Evolutionary conservation across 2,888 invertebrate genomes (phyloP).

Genomic region (Netelia inedita): DNA sequence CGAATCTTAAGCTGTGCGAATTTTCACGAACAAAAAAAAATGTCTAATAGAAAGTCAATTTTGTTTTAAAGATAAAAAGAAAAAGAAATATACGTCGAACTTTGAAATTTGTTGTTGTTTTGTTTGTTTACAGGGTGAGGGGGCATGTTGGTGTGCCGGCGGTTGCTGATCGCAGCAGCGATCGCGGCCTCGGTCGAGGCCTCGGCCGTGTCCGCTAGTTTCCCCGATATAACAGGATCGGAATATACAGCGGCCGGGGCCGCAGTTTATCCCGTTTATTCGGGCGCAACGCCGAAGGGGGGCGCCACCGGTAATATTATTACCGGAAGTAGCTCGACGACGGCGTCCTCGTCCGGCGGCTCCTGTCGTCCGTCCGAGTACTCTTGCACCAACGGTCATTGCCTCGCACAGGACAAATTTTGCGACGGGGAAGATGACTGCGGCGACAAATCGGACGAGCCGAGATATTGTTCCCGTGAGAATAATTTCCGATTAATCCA

Average conservation of each 20-base stretch:
- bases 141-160: conserved; percentile 84
- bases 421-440: conserved; percentile 93
- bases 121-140: conserved; percentile 77
- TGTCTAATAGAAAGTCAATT: no score
- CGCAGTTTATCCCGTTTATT: conserved; percentile 75
- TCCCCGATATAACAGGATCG: conserved; percentile 67
- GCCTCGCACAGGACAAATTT: conserved; percentile 91
- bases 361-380: conserved; percentile 86
- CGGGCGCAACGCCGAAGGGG: conserved; percentile 72
- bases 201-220: conserved; percentile 79
- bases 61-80: no score
- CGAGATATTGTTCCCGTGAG: conserved; percentile 92
- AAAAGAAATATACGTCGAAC: no score
- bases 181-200: conserved; percentile 81
- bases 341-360: conserved; percentile 45
- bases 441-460: conserved; percentile 92
- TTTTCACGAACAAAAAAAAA: no score
- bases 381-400: conserved; percentile 85
- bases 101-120: conserved; percentile 35
- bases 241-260: conserved; percentile 68
- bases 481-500: conserved; percentile 74
- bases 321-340: conserved; percentile 62
- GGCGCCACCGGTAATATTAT: conserved; percentile 67
- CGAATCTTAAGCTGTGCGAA: no score
- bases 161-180: conserved; percentile 84